Conservation (phyloP, 1,140 invertebrate genomes). For the Scaptodrosophila lebanonensis region DNA sequence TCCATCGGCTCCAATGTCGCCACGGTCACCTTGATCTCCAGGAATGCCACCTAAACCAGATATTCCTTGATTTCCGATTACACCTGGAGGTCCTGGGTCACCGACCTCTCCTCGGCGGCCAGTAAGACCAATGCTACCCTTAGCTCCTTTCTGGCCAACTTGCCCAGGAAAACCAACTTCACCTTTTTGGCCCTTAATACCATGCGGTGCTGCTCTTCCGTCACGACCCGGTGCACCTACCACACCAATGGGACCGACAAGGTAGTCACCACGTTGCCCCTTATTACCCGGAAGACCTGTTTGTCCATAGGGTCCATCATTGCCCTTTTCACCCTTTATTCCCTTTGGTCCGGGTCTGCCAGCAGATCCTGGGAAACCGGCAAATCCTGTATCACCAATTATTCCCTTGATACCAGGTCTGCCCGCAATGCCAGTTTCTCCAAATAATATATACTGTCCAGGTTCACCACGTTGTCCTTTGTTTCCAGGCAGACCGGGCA, state of each 20-base stretch:
- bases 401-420: slow-evolving; percentile 77
- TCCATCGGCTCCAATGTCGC: slow-evolving; percentile 79
- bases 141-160: slow-evolving; percentile 51
- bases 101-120: slow-evolving; percentile 80
- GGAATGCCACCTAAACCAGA: slow-evolving; percentile 78
- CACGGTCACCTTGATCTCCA: slow-evolving; percentile 80
- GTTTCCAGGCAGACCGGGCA: slow-evolving; percentile 76
- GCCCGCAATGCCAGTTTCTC: slow-evolving; percentile 73
- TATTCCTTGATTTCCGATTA: slow-evolving; percentile 76
- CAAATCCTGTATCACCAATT: slow-evolving; percentile 76
- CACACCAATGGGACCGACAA: slow-evolving; percentile 79
- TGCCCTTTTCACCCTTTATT: slow-evolving; percentile 66
- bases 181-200: slow-evolving; percentile 81
- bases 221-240: slow-evolving; percentile 79
- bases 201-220: slow-evolving; percentile 79
- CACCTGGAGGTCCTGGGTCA: slow-evolving; percentile 78
- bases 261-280: slow-evolving; percentile 80
- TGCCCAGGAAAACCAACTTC: slow-evolving; percentile 54
- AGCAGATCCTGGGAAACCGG: slow-evolving; percentile 39
- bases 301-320: slow-evolving; percentile 70
- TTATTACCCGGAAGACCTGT: slow-evolving; percentile 71
- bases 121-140: slow-evolving; percentile 74
- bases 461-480: slow-evolving; percentile 79
- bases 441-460: slow-evolving; percentile 74
- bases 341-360: slow-evolving; percentile 55